phyloP scores from a whole-genome alignment of 2,113 vertebrate genomes.

The Rhinopomastus cyanomelas region DNA sequence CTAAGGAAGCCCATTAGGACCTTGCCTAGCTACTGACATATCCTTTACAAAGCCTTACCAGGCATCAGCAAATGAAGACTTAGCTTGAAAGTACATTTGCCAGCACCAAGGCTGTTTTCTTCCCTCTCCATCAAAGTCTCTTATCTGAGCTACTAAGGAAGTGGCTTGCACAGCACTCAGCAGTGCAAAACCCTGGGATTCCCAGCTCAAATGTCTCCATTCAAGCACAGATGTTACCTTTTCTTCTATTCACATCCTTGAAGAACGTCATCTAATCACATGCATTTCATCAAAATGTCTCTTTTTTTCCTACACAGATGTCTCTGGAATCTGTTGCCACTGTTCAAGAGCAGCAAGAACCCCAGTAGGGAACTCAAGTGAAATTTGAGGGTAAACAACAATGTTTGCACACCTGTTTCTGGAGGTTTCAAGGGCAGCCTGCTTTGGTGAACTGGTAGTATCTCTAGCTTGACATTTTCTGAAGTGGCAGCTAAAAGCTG shows the following conservation, averaged over 20 bases:
- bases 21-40: background rate
- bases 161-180: background rate
- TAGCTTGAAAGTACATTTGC: background rate
- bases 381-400: background rate
- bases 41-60: background rate
- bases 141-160: conserved; percentile 33
- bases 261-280: conserved; percentile 17
- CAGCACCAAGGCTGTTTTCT: background rate
- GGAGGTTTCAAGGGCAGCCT: conserved; percentile 81
- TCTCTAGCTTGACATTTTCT: conserved; percentile 88
- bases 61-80: background rate
- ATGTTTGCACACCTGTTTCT: conserved; percentile 82
- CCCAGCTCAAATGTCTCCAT: conserved; percentile 8
- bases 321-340: background rate
- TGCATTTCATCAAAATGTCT: background rate
- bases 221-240: conserved; percentile 46
- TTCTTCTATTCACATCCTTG: conserved; percentile 22
- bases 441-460: conserved; percentile 88
- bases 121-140: conserved; percentile 16
- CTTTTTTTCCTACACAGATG: conserved; percentile 12
- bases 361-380: background rate
- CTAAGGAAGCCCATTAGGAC: background rate
- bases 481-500: conserved; percentile 87
- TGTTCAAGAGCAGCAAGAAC: background rate
- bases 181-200: conserved; percentile 42